Conservation (phyloP, 2,797 vertebrate species). For the Artibeus jamaicensis region DNA sequence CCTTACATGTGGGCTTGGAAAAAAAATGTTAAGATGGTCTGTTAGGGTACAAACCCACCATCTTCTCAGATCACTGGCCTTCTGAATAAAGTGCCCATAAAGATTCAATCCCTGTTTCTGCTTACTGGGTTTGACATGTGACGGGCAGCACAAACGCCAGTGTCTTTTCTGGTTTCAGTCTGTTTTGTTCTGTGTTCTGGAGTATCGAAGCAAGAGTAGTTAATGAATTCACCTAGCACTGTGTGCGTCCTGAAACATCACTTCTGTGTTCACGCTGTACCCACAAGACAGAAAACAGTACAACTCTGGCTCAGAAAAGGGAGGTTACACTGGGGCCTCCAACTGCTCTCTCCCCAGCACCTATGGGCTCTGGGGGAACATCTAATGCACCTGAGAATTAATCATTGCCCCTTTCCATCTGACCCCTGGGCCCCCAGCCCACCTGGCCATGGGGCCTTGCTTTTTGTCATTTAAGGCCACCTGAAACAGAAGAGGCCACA, state of each 20-base stretch:
- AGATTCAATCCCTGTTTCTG: no score
- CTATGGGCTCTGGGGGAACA: background rate
- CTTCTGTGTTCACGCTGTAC: background rate
- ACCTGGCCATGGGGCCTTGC: background rate
- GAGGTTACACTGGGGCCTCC: background rate
- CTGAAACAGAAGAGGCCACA: background rate
- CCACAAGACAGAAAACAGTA: fast-evolving
- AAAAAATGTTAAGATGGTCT: no score
- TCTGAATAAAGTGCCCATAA: no score
- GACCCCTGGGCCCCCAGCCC: background rate
- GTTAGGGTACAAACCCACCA: no score
- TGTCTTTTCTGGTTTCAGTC: no score
- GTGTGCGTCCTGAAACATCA: fast-evolving
- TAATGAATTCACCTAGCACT: background rate
- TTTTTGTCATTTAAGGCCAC: background rate
- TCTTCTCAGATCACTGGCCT: no score
- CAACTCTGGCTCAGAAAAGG: no score
- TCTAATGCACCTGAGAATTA: background rate
- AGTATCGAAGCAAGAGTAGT: background rate
- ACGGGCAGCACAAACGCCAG: no score
- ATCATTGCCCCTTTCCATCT: background rate
- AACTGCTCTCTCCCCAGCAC: background rate
- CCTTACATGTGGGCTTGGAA: no score
- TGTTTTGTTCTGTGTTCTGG: background rate
- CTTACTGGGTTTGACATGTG: no score